These are phyloP conservation scores for Nasonia oneida DNA, from an alignment of 2,888 invertebrate genomes.

Conservation along the genomic window DNA sequence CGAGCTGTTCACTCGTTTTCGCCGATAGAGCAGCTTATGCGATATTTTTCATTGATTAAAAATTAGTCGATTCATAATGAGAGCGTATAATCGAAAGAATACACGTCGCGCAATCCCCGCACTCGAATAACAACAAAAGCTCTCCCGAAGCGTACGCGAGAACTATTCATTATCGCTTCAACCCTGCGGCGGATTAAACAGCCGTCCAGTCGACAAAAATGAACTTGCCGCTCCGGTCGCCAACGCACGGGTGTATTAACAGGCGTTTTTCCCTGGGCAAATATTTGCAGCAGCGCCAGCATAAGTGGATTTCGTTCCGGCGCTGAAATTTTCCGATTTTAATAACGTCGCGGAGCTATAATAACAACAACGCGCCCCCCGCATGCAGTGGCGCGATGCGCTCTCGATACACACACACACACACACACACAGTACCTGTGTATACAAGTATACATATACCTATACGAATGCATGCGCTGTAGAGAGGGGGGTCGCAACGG, in stretches of 20 bases:
- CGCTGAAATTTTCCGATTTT: slow-evolving; percentile 27
- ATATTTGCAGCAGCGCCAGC: background rate
- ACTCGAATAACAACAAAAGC: too few species aligned
- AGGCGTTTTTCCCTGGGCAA: background rate
- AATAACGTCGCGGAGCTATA: slow-evolving; percentile 13
- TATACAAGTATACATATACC: background rate
- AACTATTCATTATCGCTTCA: too few species aligned
- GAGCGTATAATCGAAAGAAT: too few species aligned
- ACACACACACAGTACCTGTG: background rate
- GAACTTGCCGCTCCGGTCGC: background rate
- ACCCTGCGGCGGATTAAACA: background rate
- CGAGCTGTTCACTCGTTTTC: too few species aligned
- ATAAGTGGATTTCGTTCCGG: slow-evolving; percentile 32
- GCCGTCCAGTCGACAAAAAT: background rate
- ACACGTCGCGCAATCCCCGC: too few species aligned
- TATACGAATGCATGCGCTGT: background rate
- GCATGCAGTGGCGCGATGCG: too few species aligned
- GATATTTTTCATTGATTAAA: too few species aligned
- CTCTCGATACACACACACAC: background rate
- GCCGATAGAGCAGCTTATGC: too few species aligned
- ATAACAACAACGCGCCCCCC: background rate
- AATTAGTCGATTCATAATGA: too few species aligned
- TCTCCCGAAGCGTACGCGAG: too few species aligned
- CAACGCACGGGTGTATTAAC: background rate
- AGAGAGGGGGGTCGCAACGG: background rate